Conservation (phyloP, 2,888 invertebrate genomes). For the Eulithis prunata region DNA sequence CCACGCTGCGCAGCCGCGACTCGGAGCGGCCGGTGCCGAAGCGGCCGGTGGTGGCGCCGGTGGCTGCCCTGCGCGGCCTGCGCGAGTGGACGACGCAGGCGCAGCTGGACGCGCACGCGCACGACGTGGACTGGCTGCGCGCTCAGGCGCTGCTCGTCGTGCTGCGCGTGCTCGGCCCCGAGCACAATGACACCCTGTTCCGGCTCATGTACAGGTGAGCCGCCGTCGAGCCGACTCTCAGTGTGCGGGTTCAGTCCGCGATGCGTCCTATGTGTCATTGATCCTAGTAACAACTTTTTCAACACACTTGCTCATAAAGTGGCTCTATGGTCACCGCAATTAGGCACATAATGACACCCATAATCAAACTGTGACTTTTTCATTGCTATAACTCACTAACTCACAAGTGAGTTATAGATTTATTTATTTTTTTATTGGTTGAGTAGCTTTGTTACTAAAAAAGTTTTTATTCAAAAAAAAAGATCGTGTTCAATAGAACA, state of each 20-base stretch:
- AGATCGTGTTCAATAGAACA: too few relatives aligned
- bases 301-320: too few relatives aligned
- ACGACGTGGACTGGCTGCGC: constrained; percentile 93
- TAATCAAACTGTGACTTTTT: too few relatives aligned
- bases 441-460: too few relatives aligned
- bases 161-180: constrained; percentile 92
- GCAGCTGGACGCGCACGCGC: constrained; percentile 89
- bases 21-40: constrained; percentile 67
- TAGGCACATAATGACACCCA: too few relatives aligned
- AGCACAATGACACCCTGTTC: constrained; percentile 95
- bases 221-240: background rate
- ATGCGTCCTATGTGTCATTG: background rate
- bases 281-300: too few relatives aligned
- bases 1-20: constrained; percentile 47
- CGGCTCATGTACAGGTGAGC: constrained; percentile 87
- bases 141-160: constrained; percentile 94
- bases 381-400: too few relatives aligned
- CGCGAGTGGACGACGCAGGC: constrained; percentile 89
- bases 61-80: constrained; percentile 86
- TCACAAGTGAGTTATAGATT: too few relatives aligned
- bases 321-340: too few relatives aligned
- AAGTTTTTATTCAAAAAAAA: too few relatives aligned
- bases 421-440: too few relatives aligned
- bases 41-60: constrained; percentile 81
- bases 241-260: background rate